Base-by-base conservation (phyloP, 2,888 invertebrate species). In the Lingula anatina region DNA sequence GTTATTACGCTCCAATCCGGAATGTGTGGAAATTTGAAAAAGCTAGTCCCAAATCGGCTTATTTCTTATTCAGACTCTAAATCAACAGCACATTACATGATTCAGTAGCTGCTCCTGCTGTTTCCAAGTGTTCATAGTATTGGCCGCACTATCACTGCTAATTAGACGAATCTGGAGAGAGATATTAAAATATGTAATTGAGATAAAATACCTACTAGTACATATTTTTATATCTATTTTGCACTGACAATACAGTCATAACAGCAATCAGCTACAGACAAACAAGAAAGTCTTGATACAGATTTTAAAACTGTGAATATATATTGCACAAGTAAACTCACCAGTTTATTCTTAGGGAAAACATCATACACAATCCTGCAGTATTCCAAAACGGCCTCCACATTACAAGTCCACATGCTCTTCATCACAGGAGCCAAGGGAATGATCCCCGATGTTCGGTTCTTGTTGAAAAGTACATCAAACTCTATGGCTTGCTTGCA, bases 321-420 rank as follows among this genome's bases (percentile, higher is more conserved):
- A 18, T 27, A 9, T 7, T 44, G 7, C 25, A 41, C 26, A 41
- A 7, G 21, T 20, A 31, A 43, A 52, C 57, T 60, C 55, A 73
- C 72, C 61, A 71, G 56, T 61, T 67, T 69, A 28, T 65, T 61
- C 0, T 85, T 84, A 0, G 95, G 93, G 80, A 92, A 96, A n/a
- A 97, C 81, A 78, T 99, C 97, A 89, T 92, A 94, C 1, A 94
- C 90, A 61, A 99, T 90, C 24, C 97, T 84, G 65, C 94, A 92
- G 73, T 96, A 97, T 77, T 99, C 99, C 51, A 96, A 84, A 0
- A 92, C 88, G 1, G 92, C 88, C 81, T 97, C 97, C 0, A 96
- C 90, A 59, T 90, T 89, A 68, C 90, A 93, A 0, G 95, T 96
- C 97, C 97, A 99, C 47, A 97, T 75, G 0, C 91, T 89, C 78